Percentiles rank a stretch among this genome's conserved stretches.
Evolutionary conservation across 2,797 vertebrate genomes (phyloP).

Genomic region (Loris lydekkerianus): DNA sequence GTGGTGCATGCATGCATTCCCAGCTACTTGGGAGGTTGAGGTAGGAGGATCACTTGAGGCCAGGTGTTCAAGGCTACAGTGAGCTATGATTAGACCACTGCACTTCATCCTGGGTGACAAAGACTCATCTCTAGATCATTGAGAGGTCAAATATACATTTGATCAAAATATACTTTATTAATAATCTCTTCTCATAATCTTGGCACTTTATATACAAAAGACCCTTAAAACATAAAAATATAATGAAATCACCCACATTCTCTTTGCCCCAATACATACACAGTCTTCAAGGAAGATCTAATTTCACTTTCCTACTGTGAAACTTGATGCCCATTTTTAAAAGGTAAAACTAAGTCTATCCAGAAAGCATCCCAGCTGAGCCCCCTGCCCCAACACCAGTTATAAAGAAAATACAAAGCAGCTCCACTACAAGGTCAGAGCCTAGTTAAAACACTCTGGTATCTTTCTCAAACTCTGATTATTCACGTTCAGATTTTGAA

Average conservation of each 20-base stretch:
- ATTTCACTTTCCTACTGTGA: background rate
- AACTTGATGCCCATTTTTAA: constrained; percentile 1
- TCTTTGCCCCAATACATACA: background rate
- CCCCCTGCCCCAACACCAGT: too few relatives aligned
- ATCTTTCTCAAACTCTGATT: constrained; percentile 13
- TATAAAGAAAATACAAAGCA: background rate
- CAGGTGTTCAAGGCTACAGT: background rate
- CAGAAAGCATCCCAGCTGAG: background rate
- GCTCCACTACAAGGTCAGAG: background rate
- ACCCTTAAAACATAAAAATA: background rate
- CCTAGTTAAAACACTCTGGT: background rate
- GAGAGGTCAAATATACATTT: background rate
- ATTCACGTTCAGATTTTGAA: constrained; percentile 47
- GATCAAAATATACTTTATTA: constrained; percentile 4
- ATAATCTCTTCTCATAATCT: background rate
- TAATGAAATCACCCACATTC: background rate
- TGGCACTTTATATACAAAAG: constrained; percentile 1
- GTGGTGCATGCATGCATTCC: background rate
- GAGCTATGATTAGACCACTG: background rate
- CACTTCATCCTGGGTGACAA: background rate
- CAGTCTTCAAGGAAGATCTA: background rate
- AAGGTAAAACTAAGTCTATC: background rate
- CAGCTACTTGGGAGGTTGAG: background rate
- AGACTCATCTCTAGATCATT: background rate
- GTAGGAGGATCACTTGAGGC: background rate